Evolutionary conservation across 2,888 invertebrate species (phyloP).

Genomic region (Andrena praecox): DNA sequence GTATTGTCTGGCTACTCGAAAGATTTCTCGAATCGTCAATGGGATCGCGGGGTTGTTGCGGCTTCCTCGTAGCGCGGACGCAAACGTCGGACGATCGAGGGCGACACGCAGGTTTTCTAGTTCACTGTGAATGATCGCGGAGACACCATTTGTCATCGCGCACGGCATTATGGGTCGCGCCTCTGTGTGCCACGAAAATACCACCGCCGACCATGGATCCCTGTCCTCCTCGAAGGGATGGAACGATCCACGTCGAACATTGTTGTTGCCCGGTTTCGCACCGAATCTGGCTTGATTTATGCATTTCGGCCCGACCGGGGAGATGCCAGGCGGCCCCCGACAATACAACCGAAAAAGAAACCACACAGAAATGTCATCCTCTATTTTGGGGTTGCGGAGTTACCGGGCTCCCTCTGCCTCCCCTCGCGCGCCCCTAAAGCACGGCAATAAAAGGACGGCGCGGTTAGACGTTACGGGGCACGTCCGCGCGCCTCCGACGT

Average conservation of each 20-base stretch:
- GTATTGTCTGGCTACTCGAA: constrained; percentile 62
- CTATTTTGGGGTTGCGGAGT: constrained; percentile 72
- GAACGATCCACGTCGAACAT: constrained; percentile 73
- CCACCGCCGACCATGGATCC: constrained; percentile 68
- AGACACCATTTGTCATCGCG: constrained; percentile 83
- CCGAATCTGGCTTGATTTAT: constrained; percentile 81
- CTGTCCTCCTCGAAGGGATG: constrained; percentile 29
- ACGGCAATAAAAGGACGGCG: constrained; percentile 61
- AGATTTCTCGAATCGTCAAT: constrained; percentile 67
- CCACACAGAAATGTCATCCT: constrained; percentile 74
- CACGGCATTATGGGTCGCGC: constrained; percentile 83
- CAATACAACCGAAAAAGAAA: constrained; percentile 75
- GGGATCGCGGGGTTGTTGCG: constrained; percentile 38
- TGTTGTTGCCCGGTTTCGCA: constrained; percentile 79
- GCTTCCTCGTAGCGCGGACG: constrained; percentile 30
- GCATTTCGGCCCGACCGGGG: constrained; percentile 75
- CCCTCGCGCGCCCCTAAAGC: constrained; percentile 15
- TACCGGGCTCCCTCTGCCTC: constrained; percentile 21
- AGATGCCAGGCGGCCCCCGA: constrained; percentile 54
- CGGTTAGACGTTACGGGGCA: constrained; percentile 47
- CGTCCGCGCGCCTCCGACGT: constrained; percentile 18
- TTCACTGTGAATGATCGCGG: constrained; percentile 40
- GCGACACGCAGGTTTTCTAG: constrained; percentile 70
- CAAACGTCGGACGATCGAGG: constrained; percentile 59
- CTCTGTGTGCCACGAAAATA: constrained; percentile 77